Percentiles rank a stretch among this genome's conserved stretches.
Evolutionary conservation across 1,140 invertebrate species (phyloP).

Genomic region (Phthorimaea operculella): DNA sequence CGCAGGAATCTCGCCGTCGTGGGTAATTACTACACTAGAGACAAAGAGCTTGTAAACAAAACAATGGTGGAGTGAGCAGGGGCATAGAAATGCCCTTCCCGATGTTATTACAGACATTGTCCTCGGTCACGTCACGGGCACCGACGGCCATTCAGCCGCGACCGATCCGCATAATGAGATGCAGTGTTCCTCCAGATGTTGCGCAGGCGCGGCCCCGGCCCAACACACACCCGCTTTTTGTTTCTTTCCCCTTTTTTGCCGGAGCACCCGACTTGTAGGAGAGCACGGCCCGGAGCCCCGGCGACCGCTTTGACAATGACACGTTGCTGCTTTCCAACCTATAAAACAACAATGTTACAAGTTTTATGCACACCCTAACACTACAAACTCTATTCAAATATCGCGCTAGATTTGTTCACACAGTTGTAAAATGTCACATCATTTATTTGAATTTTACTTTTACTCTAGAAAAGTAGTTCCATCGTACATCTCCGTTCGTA

Average conservation of each 20-base stretch:
- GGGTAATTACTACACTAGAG: neutral
- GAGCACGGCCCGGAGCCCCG: no score
- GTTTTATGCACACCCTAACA: neutral
- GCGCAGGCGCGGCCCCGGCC: constrained; percentile 53
- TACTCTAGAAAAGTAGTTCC: neutral
- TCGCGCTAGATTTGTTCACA: no score
- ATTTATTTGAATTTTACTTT: neutral
- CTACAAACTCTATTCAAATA: neutral
- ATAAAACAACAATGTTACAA: neutral
- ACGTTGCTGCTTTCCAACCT: constrained; percentile 15
- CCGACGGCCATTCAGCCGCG: constrained; percentile 37
- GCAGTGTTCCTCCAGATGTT: constrained; percentile 62
- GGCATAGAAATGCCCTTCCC: neutral
- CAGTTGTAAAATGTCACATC: neutral
- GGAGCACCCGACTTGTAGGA: constrained; percentile 20
- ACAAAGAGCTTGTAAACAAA: constrained; percentile 2
- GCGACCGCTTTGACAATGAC: constrained; percentile 29
- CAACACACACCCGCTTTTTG: constrained; percentile 41
- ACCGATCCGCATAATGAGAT: constrained; percentile 59
- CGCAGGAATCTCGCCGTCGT: neutral
- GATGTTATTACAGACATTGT: constrained; percentile 4
- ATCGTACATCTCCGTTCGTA: neutral
- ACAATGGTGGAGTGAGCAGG: constrained; percentile 2
- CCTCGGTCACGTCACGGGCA: constrained; percentile 24
- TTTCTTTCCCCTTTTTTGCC: constrained; percentile 45